Base-by-base conservation (phyloP, 2,888 invertebrate species). In the Drosophila flavopinicola region DNA sequence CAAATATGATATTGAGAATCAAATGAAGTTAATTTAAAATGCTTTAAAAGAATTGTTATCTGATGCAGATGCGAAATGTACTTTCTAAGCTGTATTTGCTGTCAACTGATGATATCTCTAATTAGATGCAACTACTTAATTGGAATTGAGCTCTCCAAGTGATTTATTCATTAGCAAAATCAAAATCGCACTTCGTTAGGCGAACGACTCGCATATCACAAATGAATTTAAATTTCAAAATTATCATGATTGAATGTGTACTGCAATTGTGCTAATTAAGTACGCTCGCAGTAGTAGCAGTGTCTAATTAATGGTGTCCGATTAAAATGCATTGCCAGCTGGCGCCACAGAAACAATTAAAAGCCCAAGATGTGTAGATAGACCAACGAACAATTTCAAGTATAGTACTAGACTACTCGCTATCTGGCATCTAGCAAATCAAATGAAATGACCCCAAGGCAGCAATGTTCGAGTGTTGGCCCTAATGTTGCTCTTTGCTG, bases 291-390 rank as follows among this genome's bases (percentile, higher is more conserved):
- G n/a, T n/a, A n/a, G n/a, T n/a, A n/a, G n/a, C n/a, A n/a, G n/a
- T n/a, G 39, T 58, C 74, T 83, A 85, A 83, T 85, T 85, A 82
- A 85, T 70, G 67, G 66, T 65, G 76, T 60, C 39, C 68, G 78
- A 84, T 80, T 79, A 70, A 79, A 78, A 54, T 49, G 53, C 59
- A 35, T 27, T 23, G 7, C 23, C 24, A 10, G 13, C 27, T 27
- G 25, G 2, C 20, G 47, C 44, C 38, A 37, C 48, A 41, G 23
- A 56, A 39, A 44, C 45, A 53, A 53, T 37, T 42, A 44, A 32
- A 51, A 11, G 20, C 33, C 17, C 35, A 57, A 54, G 41, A 42
- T 61, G 48, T 1, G 6, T 3, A 65, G 42, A 38, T 32, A 45
- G 1, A 9, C 11, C n/a, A n/a, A n/a, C n/a, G n/a, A n/a, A n/a